Percentiles rank a stretch among this genome's conserved stretches.
phyloP scores from a whole-genome alignment of 2,888 invertebrate species.

The Teleiodes luculella region DNA sequence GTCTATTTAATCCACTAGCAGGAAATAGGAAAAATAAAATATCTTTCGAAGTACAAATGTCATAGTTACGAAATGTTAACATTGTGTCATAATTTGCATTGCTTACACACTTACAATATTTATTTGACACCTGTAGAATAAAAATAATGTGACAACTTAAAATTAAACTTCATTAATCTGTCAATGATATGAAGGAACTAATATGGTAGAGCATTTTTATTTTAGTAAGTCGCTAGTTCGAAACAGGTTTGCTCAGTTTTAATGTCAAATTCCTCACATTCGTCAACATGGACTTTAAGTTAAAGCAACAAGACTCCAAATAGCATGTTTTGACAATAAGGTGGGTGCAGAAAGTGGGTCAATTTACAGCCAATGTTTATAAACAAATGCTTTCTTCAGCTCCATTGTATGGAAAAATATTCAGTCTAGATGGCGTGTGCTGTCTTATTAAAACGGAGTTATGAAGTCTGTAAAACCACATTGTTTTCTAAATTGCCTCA shows the following conservation, averaged over 20 bases:
- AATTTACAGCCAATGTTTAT: constrained; percentile 45
- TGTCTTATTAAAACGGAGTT: too few relatives aligned
- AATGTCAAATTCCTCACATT: neutral
- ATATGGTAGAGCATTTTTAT: neutral
- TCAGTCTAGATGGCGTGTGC: neutral
- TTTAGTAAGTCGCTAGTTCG: neutral
- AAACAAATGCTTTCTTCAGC: constrained; percentile 45
- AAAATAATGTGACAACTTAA: neutral
- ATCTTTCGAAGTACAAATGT: too few relatives aligned
- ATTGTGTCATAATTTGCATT: too few relatives aligned
- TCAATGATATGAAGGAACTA: neutral
- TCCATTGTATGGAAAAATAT: constrained; percentile 34
- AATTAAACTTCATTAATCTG: neutral
- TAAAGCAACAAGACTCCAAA: neutral
- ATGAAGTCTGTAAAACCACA: too few relatives aligned
- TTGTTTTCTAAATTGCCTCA: too few relatives aligned
- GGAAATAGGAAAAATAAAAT: too few relatives aligned
- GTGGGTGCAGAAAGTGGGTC: constrained; percentile 42
- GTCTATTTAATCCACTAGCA: too few relatives aligned
- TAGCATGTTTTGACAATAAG: constrained; percentile 18
- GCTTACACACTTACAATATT: too few relatives aligned
- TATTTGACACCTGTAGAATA: too few relatives aligned
- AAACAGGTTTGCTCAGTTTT: neutral
- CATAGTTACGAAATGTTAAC: too few relatives aligned
- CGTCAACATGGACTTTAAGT: neutral